phyloP scores from a whole-genome alignment of 2,113 vertebrate genomes.

The Calyptommatus sinebrachiatus region DNA sequence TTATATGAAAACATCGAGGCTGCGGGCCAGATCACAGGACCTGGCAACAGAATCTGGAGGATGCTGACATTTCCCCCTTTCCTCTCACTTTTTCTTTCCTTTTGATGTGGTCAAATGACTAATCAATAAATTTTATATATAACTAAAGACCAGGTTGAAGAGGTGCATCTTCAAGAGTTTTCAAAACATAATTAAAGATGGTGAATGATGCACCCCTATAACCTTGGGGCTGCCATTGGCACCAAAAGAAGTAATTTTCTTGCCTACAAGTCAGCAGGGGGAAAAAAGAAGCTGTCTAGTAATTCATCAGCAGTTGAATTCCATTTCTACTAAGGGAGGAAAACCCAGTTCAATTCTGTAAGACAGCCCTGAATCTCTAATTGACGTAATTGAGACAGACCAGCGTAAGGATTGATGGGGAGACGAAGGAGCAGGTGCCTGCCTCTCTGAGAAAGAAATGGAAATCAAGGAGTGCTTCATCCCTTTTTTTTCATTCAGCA shows the following conservation, averaged over 20 bases:
- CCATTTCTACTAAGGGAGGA: conserved; percentile 28
- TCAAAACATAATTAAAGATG: too few relatives aligned
- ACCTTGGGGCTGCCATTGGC: background rate
- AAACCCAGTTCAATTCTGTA: conserved; percentile 73
- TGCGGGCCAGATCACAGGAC: too few relatives aligned
- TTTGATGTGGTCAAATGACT: too few relatives aligned
- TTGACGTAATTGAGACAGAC: conserved; percentile 77
- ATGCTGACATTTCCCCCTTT: too few relatives aligned
- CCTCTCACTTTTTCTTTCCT: too few relatives aligned
- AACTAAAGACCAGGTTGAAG: too few relatives aligned
- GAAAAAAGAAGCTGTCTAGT: conserved; percentile 23
- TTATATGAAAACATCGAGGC: too few relatives aligned
- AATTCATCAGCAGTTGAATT: conserved; percentile 37
- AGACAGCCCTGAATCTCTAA: conserved; percentile 72
- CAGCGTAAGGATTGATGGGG: conserved; percentile 67
- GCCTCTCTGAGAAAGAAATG: conserved; percentile 51
- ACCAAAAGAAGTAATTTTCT: conserved; percentile 45
- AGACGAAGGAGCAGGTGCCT: conserved; percentile 65
- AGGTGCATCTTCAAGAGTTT: too few relatives aligned
- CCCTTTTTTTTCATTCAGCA: conserved; percentile 23
- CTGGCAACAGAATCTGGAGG: too few relatives aligned
- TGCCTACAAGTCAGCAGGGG: background rate
- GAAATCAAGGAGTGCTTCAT: conserved; percentile 50
- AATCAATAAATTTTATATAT: too few relatives aligned
- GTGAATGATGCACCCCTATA: too few relatives aligned